These are phyloP conservation scores for Aptenodytes forsteri DNA, from an alignment of 2,113 vertebrate species.

Conservation along the genomic window DNA sequence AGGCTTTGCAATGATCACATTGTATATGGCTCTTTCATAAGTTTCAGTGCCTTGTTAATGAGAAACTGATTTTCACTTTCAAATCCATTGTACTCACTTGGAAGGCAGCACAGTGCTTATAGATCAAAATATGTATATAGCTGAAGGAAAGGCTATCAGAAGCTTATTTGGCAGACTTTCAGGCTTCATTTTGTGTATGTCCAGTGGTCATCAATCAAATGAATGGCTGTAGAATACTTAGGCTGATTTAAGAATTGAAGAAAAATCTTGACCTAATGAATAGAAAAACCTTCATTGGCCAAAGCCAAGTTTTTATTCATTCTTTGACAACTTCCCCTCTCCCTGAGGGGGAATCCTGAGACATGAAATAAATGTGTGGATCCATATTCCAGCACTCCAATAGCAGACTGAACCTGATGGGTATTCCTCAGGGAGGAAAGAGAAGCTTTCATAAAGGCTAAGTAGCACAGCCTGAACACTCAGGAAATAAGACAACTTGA, in stretches of 20 bases:
- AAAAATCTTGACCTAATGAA: neutral
- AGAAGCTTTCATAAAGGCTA: conserved; percentile 32
- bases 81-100: neutral
- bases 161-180: neutral
- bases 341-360: neutral
- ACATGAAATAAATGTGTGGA: neutral
- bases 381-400: conserved; percentile 11
- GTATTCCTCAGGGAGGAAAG: conserved; percentile 45
- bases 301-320: neutral
- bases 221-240: neutral
- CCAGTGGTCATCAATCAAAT: neutral
- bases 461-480: conserved; percentile 9
- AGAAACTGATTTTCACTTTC: neutral
- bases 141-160: neutral
- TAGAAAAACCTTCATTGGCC: neutral
- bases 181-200: neutral
- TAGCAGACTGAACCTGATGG: conserved; percentile 37
- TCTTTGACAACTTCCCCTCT: neutral
- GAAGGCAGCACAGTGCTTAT: neutral
- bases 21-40: neutral
- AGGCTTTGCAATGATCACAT: neutral
- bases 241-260: neutral
- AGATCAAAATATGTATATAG: neutral
- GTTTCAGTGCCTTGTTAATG: neutral
- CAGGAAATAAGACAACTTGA: neutral